Base-by-base conservation (phyloP, 2,797 vertebrate genomes). In the Podargus strigoides region DNA sequence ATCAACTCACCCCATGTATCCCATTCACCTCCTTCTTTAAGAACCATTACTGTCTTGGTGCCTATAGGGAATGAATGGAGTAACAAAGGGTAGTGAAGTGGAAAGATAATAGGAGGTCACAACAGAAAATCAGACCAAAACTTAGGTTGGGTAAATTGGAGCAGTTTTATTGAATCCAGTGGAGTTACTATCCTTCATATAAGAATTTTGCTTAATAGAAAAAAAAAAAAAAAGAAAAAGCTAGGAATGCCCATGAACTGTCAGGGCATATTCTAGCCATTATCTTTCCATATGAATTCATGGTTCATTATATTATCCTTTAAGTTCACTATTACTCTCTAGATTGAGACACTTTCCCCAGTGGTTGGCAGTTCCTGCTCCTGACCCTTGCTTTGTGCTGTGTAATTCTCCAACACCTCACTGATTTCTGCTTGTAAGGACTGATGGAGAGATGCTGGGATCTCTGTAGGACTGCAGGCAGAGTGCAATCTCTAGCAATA, bases 71-170 rank as follows among this genome's bases (percentile, higher is more conserved):
- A 78, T 72, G 46, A 91, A 70, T 68, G 1, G 6, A 80, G 73
- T 58, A 72, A 87, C 91, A 89, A 95, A 83, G 23, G 56, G 44
- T 72, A 86, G 46, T 72, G 82, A 93, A 85, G 81, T 88, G 70
- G 80, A 91, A 93, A 95, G 67, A 76, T 73, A 56, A 85, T 63
- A 67, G 44, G 60, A 75, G 64, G 46, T 90, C 72, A 77, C 4
- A 87, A 49, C 55, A 81, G 77, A 88, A 96, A 91, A 67, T 90
- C 83, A 88, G 66, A 28, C 23, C 2, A 4, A 89, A 75, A 19
- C 0, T 28, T 37, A 56, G 74, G 32, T 2, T 91, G 63, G 55
- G 49, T 92, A 58, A 90, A 90, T 46, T 62, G 18, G 27, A 90
- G 30, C 27, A 78, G n/a, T 79, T 95, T 91, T 89, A 67, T 69